A percentile compares a stretch with the other conserved stretches of the same genome.
phyloP scores from a whole-genome alignment of 2,113 vertebrate species.

The Fregetta grallaria region DNA sequence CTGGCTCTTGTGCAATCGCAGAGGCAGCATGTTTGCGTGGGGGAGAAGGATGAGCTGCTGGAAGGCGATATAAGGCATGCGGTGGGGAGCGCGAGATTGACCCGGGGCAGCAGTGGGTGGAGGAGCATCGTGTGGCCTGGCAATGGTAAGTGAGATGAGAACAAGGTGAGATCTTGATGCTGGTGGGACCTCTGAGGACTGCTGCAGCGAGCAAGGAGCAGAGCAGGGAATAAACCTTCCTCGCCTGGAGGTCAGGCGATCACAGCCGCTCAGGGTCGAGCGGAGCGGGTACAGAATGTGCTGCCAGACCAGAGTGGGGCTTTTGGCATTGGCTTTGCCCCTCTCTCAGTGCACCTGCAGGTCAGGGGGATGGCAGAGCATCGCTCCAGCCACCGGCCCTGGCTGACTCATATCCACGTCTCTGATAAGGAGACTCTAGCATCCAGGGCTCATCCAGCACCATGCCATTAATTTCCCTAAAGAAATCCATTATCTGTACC shows the following conservation, averaged over 20 bases:
- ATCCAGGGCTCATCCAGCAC: not conserved
- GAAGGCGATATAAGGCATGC: conserved; percentile 4
- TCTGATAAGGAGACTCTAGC: not conserved
- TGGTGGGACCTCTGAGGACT: not conserved
- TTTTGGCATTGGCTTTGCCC: not conserved
- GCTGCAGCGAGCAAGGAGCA: not conserved
- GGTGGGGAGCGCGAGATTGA: accelerated
- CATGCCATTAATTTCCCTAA: not conserved
- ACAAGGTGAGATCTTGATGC: not conserved
- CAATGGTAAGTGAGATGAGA: not conserved
- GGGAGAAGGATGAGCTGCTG: not conserved
- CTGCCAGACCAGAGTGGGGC: not conserved
- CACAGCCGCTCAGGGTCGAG: accelerated
- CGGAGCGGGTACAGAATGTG: accelerated
- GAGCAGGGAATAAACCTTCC: not conserved
- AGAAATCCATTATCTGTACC: not conserved
- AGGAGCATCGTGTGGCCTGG: not conserved
- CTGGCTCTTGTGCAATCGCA: not conserved
- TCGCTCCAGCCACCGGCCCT: not conserved
- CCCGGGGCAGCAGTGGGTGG: not conserved
- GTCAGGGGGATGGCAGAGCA: not conserved
- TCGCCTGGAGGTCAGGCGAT: not conserved
- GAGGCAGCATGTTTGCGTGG: not conserved
- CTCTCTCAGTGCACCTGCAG: not conserved
- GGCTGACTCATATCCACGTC: not conserved